Percentiles rank a stretch among this genome's conserved stretches.
phyloP scores from a whole-genome alignment of 2,113 vertebrate species.

The Anarhynchus alexandrinus region DNA sequence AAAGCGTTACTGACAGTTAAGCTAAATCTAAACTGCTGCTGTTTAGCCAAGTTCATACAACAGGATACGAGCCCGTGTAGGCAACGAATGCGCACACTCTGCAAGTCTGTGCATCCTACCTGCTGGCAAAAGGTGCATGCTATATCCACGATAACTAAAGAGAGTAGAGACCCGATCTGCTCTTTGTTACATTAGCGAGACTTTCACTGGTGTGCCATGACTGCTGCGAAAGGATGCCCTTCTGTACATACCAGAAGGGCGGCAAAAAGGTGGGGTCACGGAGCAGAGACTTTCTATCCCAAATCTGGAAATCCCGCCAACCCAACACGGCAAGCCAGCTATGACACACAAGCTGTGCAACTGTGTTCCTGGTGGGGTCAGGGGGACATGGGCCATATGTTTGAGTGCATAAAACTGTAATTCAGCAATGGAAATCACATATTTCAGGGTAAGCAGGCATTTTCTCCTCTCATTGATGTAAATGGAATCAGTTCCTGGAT shows the following conservation, averaged over 20 bases:
- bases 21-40: background rate
- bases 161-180: background rate
- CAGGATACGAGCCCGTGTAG: background rate
- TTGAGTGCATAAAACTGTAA: background rate
- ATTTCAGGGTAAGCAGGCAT: background rate
- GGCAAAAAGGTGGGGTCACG: background rate
- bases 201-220: background rate
- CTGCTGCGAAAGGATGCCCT: background rate
- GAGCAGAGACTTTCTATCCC: background rate
- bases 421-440: background rate
- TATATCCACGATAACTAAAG: background rate
- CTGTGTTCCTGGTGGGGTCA: conserved; percentile 37
- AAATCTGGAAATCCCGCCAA: background rate
- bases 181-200: no score
- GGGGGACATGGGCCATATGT: conserved; percentile 25
- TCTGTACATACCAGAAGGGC: background rate
- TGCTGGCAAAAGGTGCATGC: background rate
- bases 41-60: background rate
- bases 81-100: accelerated
- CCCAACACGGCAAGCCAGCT: background rate
- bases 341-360: background rate
- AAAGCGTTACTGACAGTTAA: background rate
- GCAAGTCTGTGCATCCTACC: background rate
- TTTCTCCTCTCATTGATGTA: background rate
- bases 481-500: background rate